phyloP scores from a whole-genome alignment of 2,888 invertebrate species.

The Trissolcus brochymenae region DNA sequence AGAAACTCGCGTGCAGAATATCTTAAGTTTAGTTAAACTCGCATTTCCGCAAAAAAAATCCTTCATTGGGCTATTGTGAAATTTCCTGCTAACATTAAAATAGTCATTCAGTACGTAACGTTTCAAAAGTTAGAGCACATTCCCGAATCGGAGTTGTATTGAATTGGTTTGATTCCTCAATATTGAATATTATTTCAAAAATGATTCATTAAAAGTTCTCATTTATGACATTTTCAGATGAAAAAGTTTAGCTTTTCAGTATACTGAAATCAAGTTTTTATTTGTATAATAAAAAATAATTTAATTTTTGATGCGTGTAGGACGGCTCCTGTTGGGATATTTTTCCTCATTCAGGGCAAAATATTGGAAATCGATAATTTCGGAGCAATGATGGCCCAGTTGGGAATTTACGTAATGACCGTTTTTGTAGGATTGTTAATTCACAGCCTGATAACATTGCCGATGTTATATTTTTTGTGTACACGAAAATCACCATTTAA shows the following conservation, averaged over 20 bases:
- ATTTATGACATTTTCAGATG: no score
- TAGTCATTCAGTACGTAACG: neutral
- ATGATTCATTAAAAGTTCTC: no score
- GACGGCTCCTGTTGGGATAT: conserved; percentile 91
- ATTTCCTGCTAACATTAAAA: conserved; percentile 28
- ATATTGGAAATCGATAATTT: conserved; percentile 93
- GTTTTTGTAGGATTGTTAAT: conserved; percentile 91
- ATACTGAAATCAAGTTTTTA: no score
- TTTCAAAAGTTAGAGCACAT: no score
- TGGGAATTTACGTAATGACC: conserved; percentile 94
- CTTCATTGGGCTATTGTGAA: conserved; percentile 27
- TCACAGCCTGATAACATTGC: conserved; percentile 94
- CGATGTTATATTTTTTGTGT: conserved; percentile 88
- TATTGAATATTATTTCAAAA: no score
- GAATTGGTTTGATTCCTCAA: no score
- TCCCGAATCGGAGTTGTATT: no score
- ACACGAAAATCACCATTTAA: conserved; percentile 89
- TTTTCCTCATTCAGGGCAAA: conserved; percentile 92
- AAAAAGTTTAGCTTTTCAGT: no score
- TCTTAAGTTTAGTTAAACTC: conserved; percentile 31
- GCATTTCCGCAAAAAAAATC: conserved; percentile 19
- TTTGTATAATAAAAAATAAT: neutral
- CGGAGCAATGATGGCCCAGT: conserved; percentile 86
- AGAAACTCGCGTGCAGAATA: conserved; percentile 24
- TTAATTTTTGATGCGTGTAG: conserved; percentile 76